A percentile compares a stretch with the other conserved stretches of the same genome.
phyloP scores from a whole-genome alignment of 2,797 vertebrate genomes.

The Stomatorhinus walkeri region DNA sequence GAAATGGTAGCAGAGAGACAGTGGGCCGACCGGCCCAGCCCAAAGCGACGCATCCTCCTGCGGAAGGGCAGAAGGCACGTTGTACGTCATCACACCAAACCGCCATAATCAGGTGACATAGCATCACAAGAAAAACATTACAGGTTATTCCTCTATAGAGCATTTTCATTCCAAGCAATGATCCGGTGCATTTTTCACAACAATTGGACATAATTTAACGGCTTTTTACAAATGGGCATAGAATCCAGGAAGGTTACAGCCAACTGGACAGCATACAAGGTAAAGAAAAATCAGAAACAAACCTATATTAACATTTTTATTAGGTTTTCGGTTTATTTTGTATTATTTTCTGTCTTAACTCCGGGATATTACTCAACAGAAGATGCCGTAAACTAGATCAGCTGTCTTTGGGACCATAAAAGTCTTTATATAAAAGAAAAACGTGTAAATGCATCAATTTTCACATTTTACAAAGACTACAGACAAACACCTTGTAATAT shows the following conservation, averaged over 20 bases:
- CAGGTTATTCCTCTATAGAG: not conserved
- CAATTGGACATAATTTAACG: not conserved
- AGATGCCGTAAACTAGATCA: constrained; percentile 20
- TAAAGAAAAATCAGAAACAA: not conserved
- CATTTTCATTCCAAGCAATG: not conserved
- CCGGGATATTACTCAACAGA: not conserved
- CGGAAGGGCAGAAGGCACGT: not conserved
- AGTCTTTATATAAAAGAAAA: not conserved
- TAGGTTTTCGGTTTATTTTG: not conserved
- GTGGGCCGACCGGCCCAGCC: not conserved
- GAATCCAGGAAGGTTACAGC: not conserved
- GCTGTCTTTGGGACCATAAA: not conserved
- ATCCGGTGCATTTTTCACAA: not conserved
- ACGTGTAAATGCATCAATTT: constrained; percentile 15
- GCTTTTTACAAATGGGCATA: not conserved
- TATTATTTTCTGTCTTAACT: not conserved
- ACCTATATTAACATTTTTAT: not conserved
- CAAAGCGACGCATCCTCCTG: not conserved
- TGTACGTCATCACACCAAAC: not conserved
- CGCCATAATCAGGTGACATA: not conserved
- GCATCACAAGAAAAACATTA: not conserved
- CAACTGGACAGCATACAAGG: not conserved
- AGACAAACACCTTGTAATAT: not conserved
- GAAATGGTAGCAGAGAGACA: not conserved
- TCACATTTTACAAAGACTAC: not conserved